Conservation (phyloP, 2,113 vertebrate genomes). For the Choloepus hoffmanni region DNA sequence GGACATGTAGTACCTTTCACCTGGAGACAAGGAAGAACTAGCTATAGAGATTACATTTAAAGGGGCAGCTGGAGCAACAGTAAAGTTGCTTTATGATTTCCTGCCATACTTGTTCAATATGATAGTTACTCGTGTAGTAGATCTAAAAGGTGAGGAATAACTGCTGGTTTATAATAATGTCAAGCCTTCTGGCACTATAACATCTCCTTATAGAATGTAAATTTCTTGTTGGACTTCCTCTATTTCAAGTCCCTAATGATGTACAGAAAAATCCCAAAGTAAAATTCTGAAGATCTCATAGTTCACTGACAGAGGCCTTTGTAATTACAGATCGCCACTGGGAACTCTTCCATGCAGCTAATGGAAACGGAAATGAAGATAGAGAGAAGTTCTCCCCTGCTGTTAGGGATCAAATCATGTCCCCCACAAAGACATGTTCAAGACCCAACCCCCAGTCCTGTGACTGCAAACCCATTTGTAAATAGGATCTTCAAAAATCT, state of each 20-base stretch:
- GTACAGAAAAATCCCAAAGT: conserved; percentile 15
- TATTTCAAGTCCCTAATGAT: not conserved
- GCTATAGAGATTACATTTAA: conserved; percentile 39
- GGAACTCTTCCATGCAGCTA: not conserved
- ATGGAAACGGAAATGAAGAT: not conserved
- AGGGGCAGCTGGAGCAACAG: not conserved
- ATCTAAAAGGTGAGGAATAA: not conserved
- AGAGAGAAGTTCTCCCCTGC: not conserved
- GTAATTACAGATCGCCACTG: not conserved
- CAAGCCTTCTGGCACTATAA: conserved; percentile 28
- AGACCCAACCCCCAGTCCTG: no score
- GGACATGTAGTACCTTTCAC: not conserved
- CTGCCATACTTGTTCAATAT: not conserved
- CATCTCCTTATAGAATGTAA: not conserved
- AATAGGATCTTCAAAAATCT: no score
- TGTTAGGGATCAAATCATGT: no score
- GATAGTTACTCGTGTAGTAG: not conserved
- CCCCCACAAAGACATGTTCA: no score
- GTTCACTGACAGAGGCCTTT: not conserved
- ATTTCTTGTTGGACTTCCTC: conserved; percentile 1
- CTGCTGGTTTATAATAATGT: conserved; percentile 1
- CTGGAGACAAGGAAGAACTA: not conserved
- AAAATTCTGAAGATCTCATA: conserved; percentile 37
- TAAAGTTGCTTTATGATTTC: conserved; percentile 26
- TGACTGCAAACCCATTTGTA: no score